Conservation (phyloP, 2,888 invertebrate genomes). For the Drosophila anceps region DNA sequence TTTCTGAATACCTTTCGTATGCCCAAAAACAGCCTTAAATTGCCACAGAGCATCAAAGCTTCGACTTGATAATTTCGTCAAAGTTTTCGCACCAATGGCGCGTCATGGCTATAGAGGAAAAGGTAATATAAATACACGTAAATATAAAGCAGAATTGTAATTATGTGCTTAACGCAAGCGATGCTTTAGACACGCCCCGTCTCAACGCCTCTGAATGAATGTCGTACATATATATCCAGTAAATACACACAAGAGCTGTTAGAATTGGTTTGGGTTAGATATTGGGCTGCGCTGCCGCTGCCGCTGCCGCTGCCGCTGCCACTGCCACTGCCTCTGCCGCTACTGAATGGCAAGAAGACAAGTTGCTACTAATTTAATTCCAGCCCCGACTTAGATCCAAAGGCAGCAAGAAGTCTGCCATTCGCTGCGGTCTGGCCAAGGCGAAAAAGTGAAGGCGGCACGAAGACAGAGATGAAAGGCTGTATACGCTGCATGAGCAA, state of each 20-base stretch:
- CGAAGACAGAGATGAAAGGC: constrained; percentile 11
- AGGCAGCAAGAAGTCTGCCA: not conserved
- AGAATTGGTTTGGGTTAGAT: constrained; percentile 21
- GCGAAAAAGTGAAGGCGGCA: not conserved
- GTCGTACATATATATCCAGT: constrained; percentile 3
- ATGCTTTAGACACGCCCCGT: constrained; percentile 49
- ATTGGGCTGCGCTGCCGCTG: constrained; percentile 32
- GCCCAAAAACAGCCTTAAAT: not conserved
- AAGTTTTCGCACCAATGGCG: constrained; percentile 14
- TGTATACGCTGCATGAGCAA: not conserved
- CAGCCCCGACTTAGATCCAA: constrained; percentile 36
- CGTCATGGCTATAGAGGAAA: constrained; percentile 42
- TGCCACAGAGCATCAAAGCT: constrained; percentile 20
- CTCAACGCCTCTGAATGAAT: constrained; percentile 18
- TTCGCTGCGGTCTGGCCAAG: not conserved
- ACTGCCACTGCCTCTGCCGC: no score
- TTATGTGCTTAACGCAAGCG: constrained; percentile 80
- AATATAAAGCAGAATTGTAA: constrained; percentile 80
- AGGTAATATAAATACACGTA: constrained; percentile 78
- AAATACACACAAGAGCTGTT: constrained; percentile 20
- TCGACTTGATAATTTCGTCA: constrained; percentile 5
- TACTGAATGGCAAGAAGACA: constrained; percentile 51
- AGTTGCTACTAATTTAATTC: constrained; percentile 72
- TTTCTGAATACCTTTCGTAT: no score
- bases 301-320: no score